Evolutionary conservation across 1,140 invertebrate species (phyloP), one percentile per base, ranked within the genome.

Genomic region (Drosophila neocordata): DNA sequence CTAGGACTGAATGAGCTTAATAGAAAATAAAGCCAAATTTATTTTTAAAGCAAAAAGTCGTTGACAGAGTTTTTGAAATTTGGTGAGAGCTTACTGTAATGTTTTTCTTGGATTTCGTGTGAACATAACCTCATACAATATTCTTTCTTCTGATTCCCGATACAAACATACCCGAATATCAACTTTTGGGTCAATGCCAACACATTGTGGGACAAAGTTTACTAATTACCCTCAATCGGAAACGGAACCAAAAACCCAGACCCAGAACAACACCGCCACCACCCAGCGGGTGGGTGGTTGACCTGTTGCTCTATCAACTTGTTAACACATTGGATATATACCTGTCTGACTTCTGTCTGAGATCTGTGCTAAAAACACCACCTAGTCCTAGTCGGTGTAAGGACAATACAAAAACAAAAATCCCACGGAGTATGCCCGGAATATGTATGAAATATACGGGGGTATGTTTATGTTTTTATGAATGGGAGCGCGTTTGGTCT

Each of bases 401-500:
- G 65, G 65, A 58, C 58, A 67, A 79, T 77, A 48, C 41, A 48
- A 20, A 11, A 48, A 48, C 12, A 41, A 41, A 13, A 44, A 18
- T 48, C 8, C 8, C 8, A 48, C 7, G 41, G 41, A 48, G 41
- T 48, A 48, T 48, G 41, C 15, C 41, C 41, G 41, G 41, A 48
- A 48, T 48, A 48, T 48, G 11, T 44, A 15, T 15, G 41, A 65
- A 77, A 73, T 73, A 15, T 15, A 31, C 82, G 76, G 83, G 78
- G 83, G 83, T 88, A 74, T 88, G 83, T 89, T 89, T 89, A 83
- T 79, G 79, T 77, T 72, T 75, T 89, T 83, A 88, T 88, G 79
- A 88, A 88, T 88, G 83, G 74, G 74, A 87, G 77, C 82, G 76
- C 80, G 64, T 38, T 22, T 59, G 63, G 65, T 77, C 79, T 83